Evolutionary conservation across 2,888 invertebrate genomes (phyloP).

Genomic region (Gerosis bhagava): DNA sequence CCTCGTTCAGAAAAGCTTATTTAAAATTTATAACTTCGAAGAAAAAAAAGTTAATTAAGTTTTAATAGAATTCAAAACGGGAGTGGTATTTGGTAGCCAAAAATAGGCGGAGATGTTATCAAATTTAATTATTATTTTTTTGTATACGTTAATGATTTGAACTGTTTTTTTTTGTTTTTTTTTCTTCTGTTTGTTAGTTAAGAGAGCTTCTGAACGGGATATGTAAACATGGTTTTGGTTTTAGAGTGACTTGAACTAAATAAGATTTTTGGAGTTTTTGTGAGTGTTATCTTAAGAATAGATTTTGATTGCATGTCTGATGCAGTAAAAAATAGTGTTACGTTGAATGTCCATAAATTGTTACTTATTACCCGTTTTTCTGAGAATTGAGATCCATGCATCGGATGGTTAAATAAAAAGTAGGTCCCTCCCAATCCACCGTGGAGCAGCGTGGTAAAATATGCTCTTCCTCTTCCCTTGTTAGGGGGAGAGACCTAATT

Average conservation of each 20-base stretch:
- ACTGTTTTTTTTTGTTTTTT: conserved; percentile 54
- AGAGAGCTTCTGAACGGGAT: conserved; percentile 55
- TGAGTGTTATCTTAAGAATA: too few species aligned
- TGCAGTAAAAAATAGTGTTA: too few species aligned
- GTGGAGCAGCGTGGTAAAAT: too few species aligned
- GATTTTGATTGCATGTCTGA: too few species aligned
- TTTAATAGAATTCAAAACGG: conserved; percentile 80
- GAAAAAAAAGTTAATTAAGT: conserved; percentile 79
- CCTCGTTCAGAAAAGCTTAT: conserved; percentile 56
- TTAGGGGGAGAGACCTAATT: too few species aligned
- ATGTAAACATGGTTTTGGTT: conserved; percentile 73
- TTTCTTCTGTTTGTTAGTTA: conserved; percentile 41
- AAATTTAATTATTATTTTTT: conserved; percentile 75
- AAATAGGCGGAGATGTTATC: conserved; percentile 81
- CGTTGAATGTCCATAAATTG: too few species aligned
- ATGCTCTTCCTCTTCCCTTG: too few species aligned
- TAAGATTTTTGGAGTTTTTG: too few species aligned
- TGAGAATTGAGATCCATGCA: too few species aligned
- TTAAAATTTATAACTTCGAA: conserved; percentile 68
- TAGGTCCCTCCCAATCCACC: too few species aligned
- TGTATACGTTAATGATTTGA: conserved; percentile 65
- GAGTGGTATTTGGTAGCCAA: conserved; percentile 80
- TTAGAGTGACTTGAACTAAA: conserved; percentile 11
- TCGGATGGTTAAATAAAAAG: too few species aligned
- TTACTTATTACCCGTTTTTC: too few species aligned